Percentiles rank a stretch among this genome's conserved stretches.
Conservation (phyloP, 2,797 vertebrate species). For the Babyrousa celebensis region DNA sequence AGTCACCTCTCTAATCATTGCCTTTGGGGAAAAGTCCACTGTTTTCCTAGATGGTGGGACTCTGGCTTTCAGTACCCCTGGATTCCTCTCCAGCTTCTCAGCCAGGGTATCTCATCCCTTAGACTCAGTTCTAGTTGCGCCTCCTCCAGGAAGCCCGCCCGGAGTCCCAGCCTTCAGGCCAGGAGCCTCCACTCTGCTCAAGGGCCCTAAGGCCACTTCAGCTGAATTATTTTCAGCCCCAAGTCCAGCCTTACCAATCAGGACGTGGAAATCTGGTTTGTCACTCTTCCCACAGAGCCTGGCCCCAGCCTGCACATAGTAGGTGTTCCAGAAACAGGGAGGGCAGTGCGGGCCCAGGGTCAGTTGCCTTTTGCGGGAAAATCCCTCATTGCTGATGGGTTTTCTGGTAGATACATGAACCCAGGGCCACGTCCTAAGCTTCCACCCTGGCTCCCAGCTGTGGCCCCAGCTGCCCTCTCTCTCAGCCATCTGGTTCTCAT, state of each 20-base stretch:
- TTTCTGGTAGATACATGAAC: neutral
- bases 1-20: fast-evolving
- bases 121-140: neutral
- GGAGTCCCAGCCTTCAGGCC: neutral
- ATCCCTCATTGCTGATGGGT: neutral
- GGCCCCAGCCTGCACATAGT: fast-evolving
- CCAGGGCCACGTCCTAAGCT: neutral
- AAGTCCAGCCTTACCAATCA: neutral
- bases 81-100: neutral
- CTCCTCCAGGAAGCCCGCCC: neutral
- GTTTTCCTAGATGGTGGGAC: neutral
- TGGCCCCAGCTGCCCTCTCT: conserved; percentile 33
- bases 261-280: fast-evolving
- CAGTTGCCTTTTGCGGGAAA: neutral
- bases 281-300: neutral
- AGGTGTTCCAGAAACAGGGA: neutral
- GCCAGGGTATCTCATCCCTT: neutral
- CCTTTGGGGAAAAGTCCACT: neutral
- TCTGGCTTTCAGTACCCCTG: neutral
- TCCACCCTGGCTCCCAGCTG: neutral
- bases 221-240: neutral
- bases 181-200: neutral
- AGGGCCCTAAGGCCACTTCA: neutral
- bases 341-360: neutral
- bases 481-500: conserved; percentile 60